Evolutionary conservation across 2,888 invertebrate genomes (phyloP), one percentile per base, ranked within the genome.

Genomic region (Trichacis sp.): DNA sequence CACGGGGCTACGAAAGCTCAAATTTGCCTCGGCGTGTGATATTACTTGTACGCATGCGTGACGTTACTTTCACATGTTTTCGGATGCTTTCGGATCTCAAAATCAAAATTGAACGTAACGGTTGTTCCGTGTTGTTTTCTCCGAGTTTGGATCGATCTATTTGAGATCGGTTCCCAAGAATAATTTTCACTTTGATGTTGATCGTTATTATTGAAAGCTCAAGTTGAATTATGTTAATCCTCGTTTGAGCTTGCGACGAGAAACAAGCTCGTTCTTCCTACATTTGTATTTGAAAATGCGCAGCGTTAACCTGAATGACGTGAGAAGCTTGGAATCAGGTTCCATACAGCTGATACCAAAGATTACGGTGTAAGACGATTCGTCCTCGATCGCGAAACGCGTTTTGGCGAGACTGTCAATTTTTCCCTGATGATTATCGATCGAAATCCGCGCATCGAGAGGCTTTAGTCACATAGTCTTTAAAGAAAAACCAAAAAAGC

Each of bases 341-440:
- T 77, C 76, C 79, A 77, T 80, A 83, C 79, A 79, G 83, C 80
- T 79, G 69, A 81, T 81, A 83, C 83, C 83, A 84, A 84, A 84
- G 83, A 83, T 77, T 78, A 78, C 69, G 51, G 73, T 59, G 62
- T 81, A 79, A 79, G 76, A 74, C 75, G 71, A 73, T 74, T 70
- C 68, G 74, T 73, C 77, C 75, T 76, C 72, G 72, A 54, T 64
- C 56, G 61, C 57, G 55, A 43, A 24, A 55, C 49, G 38, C 14
- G 11, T 46, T 43, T 47, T 5, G 8, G n/a, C 18, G n/a, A n/a
- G 15, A 45, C 24, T 5, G 24, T 24, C 24, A 24, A 24, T 24
- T n/a, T n/a, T n/a, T n/a, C n/a, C n/a, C n/a, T n/a, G n/a, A n/a
- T n/a, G n/a, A n/a, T n/a, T n/a, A 51, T n/a, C 36, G 42, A 18